These are phyloP conservation scores for Athripsodes cinereus DNA, from an alignment of 2,888 invertebrate species.

Conservation along the genomic window DNA sequence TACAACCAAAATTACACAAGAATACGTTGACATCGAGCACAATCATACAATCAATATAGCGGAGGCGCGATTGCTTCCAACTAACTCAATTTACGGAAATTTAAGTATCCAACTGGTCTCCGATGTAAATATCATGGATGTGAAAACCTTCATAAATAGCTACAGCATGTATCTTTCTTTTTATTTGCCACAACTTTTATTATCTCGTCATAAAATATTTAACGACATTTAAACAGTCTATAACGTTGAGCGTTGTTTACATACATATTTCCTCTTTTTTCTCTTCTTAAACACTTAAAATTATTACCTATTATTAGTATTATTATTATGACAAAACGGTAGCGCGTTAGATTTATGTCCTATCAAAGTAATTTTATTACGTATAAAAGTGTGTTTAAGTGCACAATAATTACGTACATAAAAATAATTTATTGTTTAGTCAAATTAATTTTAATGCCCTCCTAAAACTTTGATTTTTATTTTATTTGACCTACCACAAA, in stretches of 20 bases:
- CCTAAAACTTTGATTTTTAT: no score
- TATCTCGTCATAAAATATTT: background rate
- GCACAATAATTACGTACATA: background rate
- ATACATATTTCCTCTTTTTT: background rate
- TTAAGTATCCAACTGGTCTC: no score
- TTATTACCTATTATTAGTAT: no score
- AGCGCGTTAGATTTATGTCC: background rate
- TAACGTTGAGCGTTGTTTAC: background rate
- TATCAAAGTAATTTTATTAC: background rate
- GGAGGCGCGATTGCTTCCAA: no score
- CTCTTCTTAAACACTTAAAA: background rate
- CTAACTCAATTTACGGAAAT: no score
- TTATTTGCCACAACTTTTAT: background rate
- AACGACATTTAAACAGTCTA: constrained; percentile 1
- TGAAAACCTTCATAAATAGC: no score
- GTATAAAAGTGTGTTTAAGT: background rate
- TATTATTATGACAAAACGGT: background rate
- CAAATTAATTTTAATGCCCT: background rate
- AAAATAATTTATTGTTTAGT: background rate
- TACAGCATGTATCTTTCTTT: no score
- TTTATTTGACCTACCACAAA: no score
- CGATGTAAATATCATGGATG: no score
- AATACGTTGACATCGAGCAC: no score
- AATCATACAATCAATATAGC: no score
- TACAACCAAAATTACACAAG: no score